phyloP scores from a whole-genome alignment of 1,140 invertebrate species.

The Dolichoris vasculosae region DNA sequence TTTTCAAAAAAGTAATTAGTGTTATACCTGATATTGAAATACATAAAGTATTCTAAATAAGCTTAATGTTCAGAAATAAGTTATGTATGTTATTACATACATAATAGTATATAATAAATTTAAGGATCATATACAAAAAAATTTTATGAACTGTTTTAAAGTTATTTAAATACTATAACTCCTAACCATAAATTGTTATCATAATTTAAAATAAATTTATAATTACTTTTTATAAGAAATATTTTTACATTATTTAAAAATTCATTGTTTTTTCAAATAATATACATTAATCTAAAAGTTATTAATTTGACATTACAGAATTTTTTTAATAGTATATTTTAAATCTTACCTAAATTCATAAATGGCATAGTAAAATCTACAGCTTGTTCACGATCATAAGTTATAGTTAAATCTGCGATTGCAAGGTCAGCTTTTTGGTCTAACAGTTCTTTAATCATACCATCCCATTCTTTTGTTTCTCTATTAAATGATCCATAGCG shows the following conservation, averaged over 20 bases:
- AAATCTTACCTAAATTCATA: constrained; percentile 88
- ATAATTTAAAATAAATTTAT: no score
- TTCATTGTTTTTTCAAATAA: background rate
- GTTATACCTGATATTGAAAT: no score
- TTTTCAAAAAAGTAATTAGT: no score
- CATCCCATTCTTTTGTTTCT: constrained; percentile 91
- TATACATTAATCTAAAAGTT: background rate
- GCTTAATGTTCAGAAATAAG: no score
- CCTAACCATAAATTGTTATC: no score
- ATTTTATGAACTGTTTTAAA: no score
- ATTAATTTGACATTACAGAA: background rate
- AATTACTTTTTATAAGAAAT: background rate
- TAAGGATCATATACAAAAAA: no score
- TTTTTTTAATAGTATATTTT: background rate
- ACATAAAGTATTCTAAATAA: no score
- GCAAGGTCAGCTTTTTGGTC: constrained; percentile 94
- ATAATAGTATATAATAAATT: no score
- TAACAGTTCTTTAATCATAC: constrained; percentile 93
- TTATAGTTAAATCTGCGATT: constrained; percentile 95
- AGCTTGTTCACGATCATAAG: constrained; percentile 90
- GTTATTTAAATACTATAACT: no score
- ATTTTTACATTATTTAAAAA: background rate
- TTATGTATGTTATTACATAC: no score
- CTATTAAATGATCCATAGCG: constrained; percentile 87
- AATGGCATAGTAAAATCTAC: constrained; percentile 97